A percentile compares a stretch with the other conserved stretches of the same genome.
These are phyloP conservation scores for Trachelipus rathkii DNA, from an alignment of 1,140 invertebrate genomes.

Conservation along the genomic window DNA sequence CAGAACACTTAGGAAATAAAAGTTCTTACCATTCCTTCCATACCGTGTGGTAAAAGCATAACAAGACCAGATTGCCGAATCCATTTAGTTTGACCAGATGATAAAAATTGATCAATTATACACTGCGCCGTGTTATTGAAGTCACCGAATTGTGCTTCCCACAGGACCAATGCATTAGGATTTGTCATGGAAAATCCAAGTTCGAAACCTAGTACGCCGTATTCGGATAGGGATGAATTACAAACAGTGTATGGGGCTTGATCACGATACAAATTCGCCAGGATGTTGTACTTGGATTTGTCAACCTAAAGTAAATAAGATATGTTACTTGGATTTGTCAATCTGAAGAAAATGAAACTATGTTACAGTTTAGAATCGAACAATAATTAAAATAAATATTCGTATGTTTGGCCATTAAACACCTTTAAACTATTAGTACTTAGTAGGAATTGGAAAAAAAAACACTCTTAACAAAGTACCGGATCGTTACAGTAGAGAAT, in stretches of 20 bases:
- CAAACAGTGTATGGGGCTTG: conserved; percentile 94
- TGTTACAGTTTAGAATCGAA: conserved; percentile 6
- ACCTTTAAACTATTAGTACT: too few relatives aligned
- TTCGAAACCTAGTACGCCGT: conserved; percentile 87
- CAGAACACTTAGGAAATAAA: too few relatives aligned
- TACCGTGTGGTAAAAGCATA: conserved; percentile 91
- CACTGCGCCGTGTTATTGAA: conserved; percentile 99
- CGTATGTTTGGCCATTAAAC: too few relatives aligned
- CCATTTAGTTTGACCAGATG: conserved; percentile 96
- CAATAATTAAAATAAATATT: background rate
- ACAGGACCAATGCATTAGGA: conserved; percentile 93
- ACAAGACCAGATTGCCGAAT: conserved; percentile 93
- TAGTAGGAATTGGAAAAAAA: too few relatives aligned
- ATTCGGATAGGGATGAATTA: conserved; percentile 95
- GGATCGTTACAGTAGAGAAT: too few relatives aligned
- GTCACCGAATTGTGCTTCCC: conserved; percentile 99
- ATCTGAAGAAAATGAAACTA: conserved; percentile 27
- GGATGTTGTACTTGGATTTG: conserved; percentile 84
- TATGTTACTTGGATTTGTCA: too few relatives aligned
- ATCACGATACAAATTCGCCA: conserved; percentile 87
- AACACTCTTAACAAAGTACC: too few relatives aligned
- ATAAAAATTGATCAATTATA: conserved; percentile 98
- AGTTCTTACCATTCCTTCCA: conserved; percentile 89
- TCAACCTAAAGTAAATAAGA: too few relatives aligned
- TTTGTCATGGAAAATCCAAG: conserved; percentile 97